phyloP scores from a whole-genome alignment of 1,140 invertebrate genomes.

The Nasonia vitripennis region DNA sequence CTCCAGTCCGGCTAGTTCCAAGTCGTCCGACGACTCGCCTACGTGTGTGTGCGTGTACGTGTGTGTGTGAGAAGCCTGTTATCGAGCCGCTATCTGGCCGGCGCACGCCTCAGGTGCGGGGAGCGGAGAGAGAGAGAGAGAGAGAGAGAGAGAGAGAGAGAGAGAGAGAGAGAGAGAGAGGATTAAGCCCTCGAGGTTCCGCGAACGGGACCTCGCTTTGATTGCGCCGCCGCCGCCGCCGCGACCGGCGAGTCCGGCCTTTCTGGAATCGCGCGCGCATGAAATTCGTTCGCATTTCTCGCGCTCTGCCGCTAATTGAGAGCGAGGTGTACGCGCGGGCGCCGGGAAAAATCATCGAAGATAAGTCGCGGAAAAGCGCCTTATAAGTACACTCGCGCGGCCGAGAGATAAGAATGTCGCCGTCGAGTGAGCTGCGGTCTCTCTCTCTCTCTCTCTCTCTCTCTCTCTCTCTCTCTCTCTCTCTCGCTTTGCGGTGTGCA shows the following conservation, averaged over 20 bases:
- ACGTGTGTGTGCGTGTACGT: conserved; percentile 24
- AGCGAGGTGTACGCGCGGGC: neutral
- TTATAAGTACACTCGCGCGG: neutral
- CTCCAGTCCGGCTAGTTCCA: conserved; percentile 41
- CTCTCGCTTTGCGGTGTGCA: too few species aligned
- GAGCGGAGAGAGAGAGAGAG: too few species aligned
- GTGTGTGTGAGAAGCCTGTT: conserved; percentile 1
- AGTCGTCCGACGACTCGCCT: conserved; percentile 48
- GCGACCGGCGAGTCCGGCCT: neutral
- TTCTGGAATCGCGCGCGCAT: neutral
- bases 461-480: too few species aligned
- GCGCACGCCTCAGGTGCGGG: conserved; percentile 37
- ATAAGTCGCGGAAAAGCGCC: conserved; percentile 20
- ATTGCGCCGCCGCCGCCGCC: conserved; percentile 25
- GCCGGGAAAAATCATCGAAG: neutral
- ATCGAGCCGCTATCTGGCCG: conserved; percentile 42
- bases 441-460: too few species aligned
- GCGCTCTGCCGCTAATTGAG: neutral
- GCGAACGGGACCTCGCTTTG: conserved; percentile 46
- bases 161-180: conserved; percentile 7
- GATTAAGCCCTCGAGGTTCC: conserved; percentile 52
- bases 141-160: too few species aligned
- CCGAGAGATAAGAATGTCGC: conserved; percentile 39
- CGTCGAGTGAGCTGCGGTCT: too few species aligned
- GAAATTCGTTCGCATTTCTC: neutral